Evolutionary conservation across 2,797 vertebrate species (phyloP).

Genomic region (Pterois miles): DNA sequence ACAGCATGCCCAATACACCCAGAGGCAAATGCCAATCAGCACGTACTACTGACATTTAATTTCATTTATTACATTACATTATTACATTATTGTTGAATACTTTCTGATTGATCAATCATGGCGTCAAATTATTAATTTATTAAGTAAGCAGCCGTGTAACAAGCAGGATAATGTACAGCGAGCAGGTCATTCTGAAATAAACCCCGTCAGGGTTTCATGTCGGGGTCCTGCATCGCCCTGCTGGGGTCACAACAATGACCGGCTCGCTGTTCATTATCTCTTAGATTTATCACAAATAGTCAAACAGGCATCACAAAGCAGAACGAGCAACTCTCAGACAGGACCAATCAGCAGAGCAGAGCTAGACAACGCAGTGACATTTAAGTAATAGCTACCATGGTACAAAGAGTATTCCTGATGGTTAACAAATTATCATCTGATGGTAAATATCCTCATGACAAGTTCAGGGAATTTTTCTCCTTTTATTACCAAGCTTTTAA

Average conservation of each 20-base stretch:
- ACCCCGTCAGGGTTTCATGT: no score
- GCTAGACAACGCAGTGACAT: not conserved
- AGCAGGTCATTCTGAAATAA: no score
- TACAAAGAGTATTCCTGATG: not conserved
- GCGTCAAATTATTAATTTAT: no score
- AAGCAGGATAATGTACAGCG: no score
- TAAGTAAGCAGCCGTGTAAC: no score
- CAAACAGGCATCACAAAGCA: not conserved
- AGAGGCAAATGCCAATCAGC: not conserved
- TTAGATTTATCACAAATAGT: not conserved
- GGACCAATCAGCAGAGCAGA: not conserved
- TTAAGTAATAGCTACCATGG: not conserved
- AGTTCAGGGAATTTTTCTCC: not conserved
- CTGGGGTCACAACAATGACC: no score
- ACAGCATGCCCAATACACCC: not conserved
- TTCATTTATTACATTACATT: no score
- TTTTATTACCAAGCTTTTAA: not conserved
- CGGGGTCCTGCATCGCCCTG: no score
- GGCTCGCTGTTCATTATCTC: no score
- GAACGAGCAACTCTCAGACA: not conserved
- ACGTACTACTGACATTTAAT: rapidly evolving
- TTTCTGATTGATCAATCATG: no score
- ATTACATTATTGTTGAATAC: no score
- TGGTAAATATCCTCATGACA: not conserved
- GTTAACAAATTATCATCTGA: not conserved